Evolutionary conservation across 1,140 invertebrate species (phyloP), one percentile per base, ranked within the genome.

Genomic region (Cydia splendana): DNA sequence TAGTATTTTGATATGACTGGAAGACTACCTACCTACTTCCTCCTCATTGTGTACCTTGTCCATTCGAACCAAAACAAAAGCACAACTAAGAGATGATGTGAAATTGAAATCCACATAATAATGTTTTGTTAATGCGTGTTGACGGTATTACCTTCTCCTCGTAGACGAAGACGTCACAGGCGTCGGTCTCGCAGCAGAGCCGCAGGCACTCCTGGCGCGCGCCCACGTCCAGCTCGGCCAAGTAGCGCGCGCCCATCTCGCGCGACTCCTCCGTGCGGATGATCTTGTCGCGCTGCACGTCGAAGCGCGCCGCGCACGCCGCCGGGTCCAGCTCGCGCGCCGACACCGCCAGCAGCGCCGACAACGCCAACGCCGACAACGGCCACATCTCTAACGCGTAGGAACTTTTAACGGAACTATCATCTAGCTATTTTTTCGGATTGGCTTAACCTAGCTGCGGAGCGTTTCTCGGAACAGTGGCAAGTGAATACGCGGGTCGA

Each of bases 161-260:
- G 85, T 96, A 98, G 79, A 98, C 96, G 87, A 98, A 98, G 10
- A 98, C 97, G 91, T 98, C 98, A 88, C 98, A 99, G 67, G 95
- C 92, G 24, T 96, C 95, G 0, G 97, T 98, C 87, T 97, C 95
- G 89, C 97, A 98, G 93, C 98, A 99, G 74, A 97, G 95, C 38
- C 95, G 95, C 76, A 98, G 93, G 91, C 98, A 98, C 82, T 98
- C 97, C 84, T 96, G 95, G 77, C 96, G 95, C 28, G 96, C 95
- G 79, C 96, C 95, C 81, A 98, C 93, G 86, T 98, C 97, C 38
- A 96, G 95, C 85, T 97, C 97, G 84, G 97, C 97, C 9, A 98
- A 93, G 93, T 97, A 98, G 85, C 96, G 97, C 12, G 98, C 98
- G 30, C 98, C 98, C 94, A 98, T 95, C 30, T 95, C 95, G 83